Conservation (phyloP, 1,140 invertebrate genomes). For the Agraylea sexmaculata region DNA sequence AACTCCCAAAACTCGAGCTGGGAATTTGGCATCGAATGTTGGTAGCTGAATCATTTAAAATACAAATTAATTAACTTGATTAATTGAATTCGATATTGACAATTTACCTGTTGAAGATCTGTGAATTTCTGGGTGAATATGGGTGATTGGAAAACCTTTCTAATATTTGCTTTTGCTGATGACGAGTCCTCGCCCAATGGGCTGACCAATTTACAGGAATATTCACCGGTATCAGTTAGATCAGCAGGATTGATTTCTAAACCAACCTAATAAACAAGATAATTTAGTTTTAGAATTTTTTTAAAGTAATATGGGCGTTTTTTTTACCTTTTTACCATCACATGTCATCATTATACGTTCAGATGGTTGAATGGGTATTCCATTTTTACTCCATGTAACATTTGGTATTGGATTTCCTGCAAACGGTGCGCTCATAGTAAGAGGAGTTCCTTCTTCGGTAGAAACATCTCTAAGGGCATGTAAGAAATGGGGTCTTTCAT, state of each 20-base stretch:
- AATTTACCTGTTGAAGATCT: slow-evolving; percentile 66
- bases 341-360: slow-evolving; percentile 60
- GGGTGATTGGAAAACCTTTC: slow-evolving; percentile 70
- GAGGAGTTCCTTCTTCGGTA: slow-evolving; percentile 63
- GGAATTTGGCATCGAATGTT: slow-evolving; percentile 66
- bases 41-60: slow-evolving; percentile 41
- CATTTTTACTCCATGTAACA: slow-evolving; percentile 74
- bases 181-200: slow-evolving; percentile 58
- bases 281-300: too few relatives aligned
- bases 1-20: slow-evolving; percentile 70
- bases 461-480: slow-evolving; percentile 59
- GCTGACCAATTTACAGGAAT: slow-evolving; percentile 62
- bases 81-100: not conserved
- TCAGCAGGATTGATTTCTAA: slow-evolving; percentile 62
- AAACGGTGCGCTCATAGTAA: slow-evolving; percentile 55
- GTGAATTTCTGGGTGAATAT: slow-evolving; percentile 71
- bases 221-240: slow-evolving; percentile 63
- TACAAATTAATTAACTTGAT: slow-evolving; percentile 1
- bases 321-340: slow-evolving; percentile 59
- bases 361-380: slow-evolving; percentile 46
- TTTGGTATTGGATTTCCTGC: slow-evolving; percentile 80
- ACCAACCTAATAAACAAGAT: slow-evolving; percentile 42
- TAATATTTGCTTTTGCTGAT: slow-evolving; percentile 55
- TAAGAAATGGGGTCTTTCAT: slow-evolving; percentile 64
- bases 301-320: too few relatives aligned